A percentile compares a stretch with the other conserved stretches of the same genome.
phyloP scores from a whole-genome alignment of 2,113 vertebrate genomes.

The Pycnonotus jocosus region DNA sequence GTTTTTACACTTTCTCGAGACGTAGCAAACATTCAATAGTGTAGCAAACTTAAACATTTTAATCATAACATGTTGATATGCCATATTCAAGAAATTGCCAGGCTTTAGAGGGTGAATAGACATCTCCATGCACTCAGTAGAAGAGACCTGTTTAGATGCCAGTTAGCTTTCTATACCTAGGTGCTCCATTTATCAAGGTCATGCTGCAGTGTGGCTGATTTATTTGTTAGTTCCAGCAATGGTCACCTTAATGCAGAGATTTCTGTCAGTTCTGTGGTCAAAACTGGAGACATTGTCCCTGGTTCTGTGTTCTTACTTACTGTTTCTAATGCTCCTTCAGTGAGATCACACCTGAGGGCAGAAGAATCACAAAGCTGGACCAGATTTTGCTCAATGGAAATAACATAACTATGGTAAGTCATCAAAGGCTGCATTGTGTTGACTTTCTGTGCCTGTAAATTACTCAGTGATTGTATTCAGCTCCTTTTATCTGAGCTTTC shows the following conservation, averaged over 20 bases:
- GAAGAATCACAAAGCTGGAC: constrained; percentile 96
- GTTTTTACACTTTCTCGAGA: neutral
- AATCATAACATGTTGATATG: neutral
- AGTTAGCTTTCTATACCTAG: neutral
- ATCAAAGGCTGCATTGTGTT: neutral
- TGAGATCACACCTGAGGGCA: constrained; percentile 94
- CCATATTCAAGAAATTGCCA: neutral
- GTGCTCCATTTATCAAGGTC: neutral
- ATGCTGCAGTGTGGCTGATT: neutral
- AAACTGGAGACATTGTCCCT: neutral
- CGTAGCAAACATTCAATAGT: neutral
- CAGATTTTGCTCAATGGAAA: constrained; percentile 97
- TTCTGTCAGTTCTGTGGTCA: neutral
- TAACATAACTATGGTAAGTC: constrained; percentile 95
- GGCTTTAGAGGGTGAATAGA: neutral
- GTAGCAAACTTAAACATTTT: neutral
- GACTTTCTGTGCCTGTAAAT: neutral
- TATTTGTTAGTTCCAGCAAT: neutral
- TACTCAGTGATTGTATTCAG: accelerated
- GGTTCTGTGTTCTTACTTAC: neutral
- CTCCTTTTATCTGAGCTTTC: neutral
- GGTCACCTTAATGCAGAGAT: neutral
- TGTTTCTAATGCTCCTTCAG: constrained; percentile 63
- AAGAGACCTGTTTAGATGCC: neutral
- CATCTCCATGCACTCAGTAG: neutral